Percentiles rank a stretch among this genome's conserved stretches.
Evolutionary conservation across 2,113 vertebrate species (phyloP).

Genomic region (Mola mola): DNA sequence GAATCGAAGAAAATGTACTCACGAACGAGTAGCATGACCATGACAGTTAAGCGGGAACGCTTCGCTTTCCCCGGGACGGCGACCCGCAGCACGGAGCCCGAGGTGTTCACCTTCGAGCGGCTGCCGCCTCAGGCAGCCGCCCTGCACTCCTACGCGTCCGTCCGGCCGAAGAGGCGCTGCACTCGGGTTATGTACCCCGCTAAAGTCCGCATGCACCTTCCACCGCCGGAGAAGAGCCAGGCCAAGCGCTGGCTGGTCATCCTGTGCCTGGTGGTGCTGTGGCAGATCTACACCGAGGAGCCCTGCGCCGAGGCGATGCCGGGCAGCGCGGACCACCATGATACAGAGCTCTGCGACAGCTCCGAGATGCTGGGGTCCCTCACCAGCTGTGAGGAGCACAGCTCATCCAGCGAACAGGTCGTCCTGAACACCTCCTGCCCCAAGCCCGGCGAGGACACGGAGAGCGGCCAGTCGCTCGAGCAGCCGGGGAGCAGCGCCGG

Average conservation of each 20-base stretch:
- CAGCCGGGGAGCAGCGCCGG: slow-evolving; percentile 57
- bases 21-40: slow-evolving; percentile 60
- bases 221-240: slow-evolving; percentile 76
- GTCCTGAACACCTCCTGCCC: slow-evolving; percentile 43
- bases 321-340: slow-evolving; percentile 2
- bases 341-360: background rate
- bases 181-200: slow-evolving; percentile 82
- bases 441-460: slow-evolving; percentile 27
- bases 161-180: slow-evolving; percentile 73
- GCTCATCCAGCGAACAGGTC: background rate
- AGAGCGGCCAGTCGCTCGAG: slow-evolving; percentile 35
- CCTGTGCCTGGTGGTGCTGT: slow-evolving; percentile 80
- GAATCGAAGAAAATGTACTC: slow-evolving; percentile 48
- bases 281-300: slow-evolving; percentile 84
- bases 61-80: slow-evolving; percentile 42
- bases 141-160: slow-evolving; percentile 48
- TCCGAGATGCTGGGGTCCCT: background rate
- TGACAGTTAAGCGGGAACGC: slow-evolving; percentile 49
- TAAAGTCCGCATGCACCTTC: slow-evolving; percentile 82
- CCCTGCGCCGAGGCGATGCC: slow-evolving; percentile 52
- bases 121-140: slow-evolving; percentile 59
- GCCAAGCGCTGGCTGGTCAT: slow-evolving; percentile 81
- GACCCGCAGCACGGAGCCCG: slow-evolving; percentile 76
- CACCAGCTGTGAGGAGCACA: background rate
- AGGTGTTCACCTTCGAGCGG: slow-evolving; percentile 83